These are phyloP conservation scores for zebrafish (Danio rerio) DNA, from an alignment of 2,113 vertebrate genomes.

Conservation along the genomic window DNA sequence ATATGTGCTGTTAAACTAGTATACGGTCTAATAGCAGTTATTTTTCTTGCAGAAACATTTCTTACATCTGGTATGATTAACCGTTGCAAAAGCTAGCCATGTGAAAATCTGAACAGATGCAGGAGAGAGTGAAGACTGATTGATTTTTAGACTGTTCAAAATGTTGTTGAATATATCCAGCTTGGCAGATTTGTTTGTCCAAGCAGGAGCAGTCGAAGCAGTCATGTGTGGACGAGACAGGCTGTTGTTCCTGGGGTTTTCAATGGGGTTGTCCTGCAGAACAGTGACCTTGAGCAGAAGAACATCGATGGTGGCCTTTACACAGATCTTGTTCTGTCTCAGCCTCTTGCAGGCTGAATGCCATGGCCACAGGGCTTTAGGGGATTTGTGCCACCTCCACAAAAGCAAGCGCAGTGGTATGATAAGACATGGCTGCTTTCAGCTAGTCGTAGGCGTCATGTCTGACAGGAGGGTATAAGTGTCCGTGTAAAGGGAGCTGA, in stretches of 20 bases:
- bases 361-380: slow-evolving; percentile 68
- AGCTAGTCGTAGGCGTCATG: slow-evolving; percentile 39
- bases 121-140: background rate
- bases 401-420: slow-evolving; percentile 56
- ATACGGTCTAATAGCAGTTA: background rate
- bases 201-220: background rate
- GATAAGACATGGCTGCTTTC: slow-evolving; percentile 38
- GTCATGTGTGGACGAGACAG: background rate
- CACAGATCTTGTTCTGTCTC: slow-evolving; percentile 43
- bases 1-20: background rate
- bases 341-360: slow-evolving; percentile 52
- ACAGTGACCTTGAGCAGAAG: slow-evolving; percentile 62
- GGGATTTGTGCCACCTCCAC: slow-evolving; percentile 66
- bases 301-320: slow-evolving; percentile 30
- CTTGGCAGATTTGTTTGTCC: background rate
- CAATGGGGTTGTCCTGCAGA: background rate
- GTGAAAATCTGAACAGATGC: background rate
- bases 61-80: background rate
- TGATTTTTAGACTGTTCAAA: background rate
- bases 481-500: slow-evolving; percentile 44
- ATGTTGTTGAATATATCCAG: background rate
- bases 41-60: background rate
- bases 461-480: slow-evolving; percentile 53
- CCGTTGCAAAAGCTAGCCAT: background rate
- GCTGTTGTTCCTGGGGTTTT: slow-evolving; percentile 16